Percentiles rank a stretch among this genome's conserved stretches.
These are phyloP conservation scores for Vollenhovia emeryi DNA, from an alignment of 1,140 invertebrate species.

Conservation along the genomic window DNA sequence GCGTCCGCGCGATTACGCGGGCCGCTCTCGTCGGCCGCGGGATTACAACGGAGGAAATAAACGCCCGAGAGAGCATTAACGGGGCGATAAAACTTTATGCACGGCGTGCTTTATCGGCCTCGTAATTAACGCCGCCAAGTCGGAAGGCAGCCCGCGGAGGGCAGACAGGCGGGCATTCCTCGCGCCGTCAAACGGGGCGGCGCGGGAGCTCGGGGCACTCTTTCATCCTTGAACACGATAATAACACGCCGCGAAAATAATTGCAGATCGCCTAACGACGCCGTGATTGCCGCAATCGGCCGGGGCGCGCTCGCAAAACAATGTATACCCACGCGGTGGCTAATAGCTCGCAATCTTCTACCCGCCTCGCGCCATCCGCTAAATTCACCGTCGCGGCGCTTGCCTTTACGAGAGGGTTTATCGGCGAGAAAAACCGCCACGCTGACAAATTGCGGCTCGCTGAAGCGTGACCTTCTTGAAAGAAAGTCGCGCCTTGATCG, in stretches of 20 bases:
- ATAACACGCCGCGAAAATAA: conserved; percentile 52
- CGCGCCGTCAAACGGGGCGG: not conserved
- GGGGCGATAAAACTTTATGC: conserved; percentile 48
- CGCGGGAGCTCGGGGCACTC: conserved; percentile 13
- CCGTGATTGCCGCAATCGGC: conserved; percentile 35
- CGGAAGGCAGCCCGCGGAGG: conserved; percentile 9
- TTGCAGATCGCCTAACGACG: conserved; percentile 56
- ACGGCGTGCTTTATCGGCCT: conserved; percentile 23
- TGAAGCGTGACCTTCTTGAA: not conserved
- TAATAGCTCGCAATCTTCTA: conserved; percentile 51
- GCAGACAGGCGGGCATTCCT: conserved; percentile 24
- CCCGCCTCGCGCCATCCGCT: conserved; percentile 22
- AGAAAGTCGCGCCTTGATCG: not conserved
- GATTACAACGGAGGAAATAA: conserved; percentile 37
- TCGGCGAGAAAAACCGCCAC: not conserved
- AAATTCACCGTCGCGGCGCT: not conserved
- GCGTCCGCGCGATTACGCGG: not conserved
- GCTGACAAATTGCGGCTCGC: conserved; percentile 21
- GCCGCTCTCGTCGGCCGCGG: not conserved
- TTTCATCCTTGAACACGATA: conserved; percentile 55
- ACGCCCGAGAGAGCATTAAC: conserved; percentile 33
- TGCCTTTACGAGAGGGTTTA: conserved; percentile 18
- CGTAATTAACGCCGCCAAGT: conserved; percentile 50
- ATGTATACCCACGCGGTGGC: conserved; percentile 25
- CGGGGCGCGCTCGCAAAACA: conserved; percentile 41